A percentile compares a stretch with the other conserved stretches of the same genome.
Conservation (phyloP, 2,113 vertebrate species). For the Sarotherodon lohbergeri region DNA sequence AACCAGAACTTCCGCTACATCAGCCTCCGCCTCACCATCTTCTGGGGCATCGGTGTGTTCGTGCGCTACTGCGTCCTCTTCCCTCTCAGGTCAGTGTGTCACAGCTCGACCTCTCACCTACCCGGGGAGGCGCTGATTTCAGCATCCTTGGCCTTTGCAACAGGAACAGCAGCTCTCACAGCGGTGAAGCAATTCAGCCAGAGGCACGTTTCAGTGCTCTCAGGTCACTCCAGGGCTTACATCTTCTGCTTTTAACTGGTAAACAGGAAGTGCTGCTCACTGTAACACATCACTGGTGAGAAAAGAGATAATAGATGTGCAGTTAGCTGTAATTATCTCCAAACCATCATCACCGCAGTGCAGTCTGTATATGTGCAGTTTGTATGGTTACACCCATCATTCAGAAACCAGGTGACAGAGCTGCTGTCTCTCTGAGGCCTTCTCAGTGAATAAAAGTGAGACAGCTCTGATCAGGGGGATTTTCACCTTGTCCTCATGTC, state of each 20-base stretch:
- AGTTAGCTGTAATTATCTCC: background rate
- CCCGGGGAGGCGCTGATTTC: background rate
- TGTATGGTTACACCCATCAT: background rate
- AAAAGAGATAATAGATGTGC: background rate
- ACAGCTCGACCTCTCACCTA: background rate
- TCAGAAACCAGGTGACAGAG: background rate
- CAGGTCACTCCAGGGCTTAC: background rate
- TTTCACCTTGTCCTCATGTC: background rate
- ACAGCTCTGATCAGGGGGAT: background rate
- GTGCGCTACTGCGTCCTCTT: constrained; percentile 87
- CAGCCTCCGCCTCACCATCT: constrained; percentile 82
- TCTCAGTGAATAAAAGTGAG: background rate
- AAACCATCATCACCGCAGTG: background rate
- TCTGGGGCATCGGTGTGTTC: constrained; percentile 88
- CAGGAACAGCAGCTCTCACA: background rate
- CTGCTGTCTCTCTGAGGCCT: background rate
- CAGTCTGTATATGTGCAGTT: background rate
- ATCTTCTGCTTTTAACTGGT: background rate
- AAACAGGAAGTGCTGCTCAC: background rate
- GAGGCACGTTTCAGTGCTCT: background rate
- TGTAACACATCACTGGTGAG: background rate
- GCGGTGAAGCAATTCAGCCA: background rate
- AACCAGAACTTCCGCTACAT: constrained; percentile 92
- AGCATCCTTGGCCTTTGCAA: background rate
- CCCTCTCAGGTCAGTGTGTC: constrained; percentile 81